These are phyloP conservation scores for Dicrurus megarhynchus DNA, from an alignment of 2,113 vertebrate species.

Conservation along the genomic window DNA sequence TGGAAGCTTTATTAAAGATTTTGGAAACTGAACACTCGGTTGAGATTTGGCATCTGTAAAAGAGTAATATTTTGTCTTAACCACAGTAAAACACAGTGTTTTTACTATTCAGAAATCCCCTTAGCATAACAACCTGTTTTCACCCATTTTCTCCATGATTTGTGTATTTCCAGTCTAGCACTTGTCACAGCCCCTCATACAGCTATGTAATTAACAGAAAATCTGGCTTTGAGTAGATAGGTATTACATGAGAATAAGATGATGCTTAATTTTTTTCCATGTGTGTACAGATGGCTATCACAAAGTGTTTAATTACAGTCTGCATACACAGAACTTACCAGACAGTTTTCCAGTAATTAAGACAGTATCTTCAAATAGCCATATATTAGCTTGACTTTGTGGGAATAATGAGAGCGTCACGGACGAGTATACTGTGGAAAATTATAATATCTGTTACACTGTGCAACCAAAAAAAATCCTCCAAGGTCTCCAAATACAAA, in stretches of 20 bases:
- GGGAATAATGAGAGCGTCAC: slow-evolving; percentile 81
- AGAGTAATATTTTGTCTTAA: neutral
- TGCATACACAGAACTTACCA: slow-evolving; percentile 73
- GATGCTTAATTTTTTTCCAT: neutral
- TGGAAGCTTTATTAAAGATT: slow-evolving; percentile 80
- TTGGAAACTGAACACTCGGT: slow-evolving; percentile 87
- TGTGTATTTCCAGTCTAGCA: neutral
- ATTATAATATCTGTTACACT: slow-evolving; percentile 2
- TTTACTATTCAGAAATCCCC: neutral
- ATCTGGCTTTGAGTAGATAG: neutral
- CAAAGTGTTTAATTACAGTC: neutral
- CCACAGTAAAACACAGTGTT: neutral
- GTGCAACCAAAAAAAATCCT: neutral
- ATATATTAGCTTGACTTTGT: slow-evolving; percentile 88
- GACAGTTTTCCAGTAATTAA: slow-evolving; percentile 86
- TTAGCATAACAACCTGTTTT: neutral
- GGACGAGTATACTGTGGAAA: slow-evolving; percentile 85
- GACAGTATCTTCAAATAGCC: slow-evolving; percentile 89
- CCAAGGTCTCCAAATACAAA: neutral
- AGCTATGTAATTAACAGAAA: neutral
- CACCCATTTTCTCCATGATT: neutral
- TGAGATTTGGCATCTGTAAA: slow-evolving; percentile 85
- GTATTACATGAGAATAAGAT: neutral
- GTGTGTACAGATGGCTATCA: neutral
- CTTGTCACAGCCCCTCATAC: neutral